phyloP scores from a whole-genome alignment of 1,140 invertebrate genomes.

The fruit fly (Drosophila melanogaster) region DNA sequence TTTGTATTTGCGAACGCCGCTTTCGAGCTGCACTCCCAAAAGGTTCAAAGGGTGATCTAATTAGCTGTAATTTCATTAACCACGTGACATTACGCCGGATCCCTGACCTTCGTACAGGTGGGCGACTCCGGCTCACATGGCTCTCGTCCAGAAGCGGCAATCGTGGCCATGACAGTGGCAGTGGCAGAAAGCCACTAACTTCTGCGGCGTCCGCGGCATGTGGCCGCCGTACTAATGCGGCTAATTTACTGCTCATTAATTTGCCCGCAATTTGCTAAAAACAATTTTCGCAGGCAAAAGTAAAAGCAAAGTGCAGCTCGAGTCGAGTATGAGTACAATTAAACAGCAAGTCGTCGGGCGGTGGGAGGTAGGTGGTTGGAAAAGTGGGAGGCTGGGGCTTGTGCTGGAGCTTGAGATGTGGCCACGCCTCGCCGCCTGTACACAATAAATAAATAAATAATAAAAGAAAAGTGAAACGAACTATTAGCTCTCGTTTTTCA shows the following conservation, averaged over 20 bases:
- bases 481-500: conserved; percentile 82
- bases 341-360: conserved; percentile 29
- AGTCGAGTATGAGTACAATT: conserved; percentile 54
- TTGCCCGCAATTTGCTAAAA: conserved; percentile 69
- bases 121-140: not conserved
- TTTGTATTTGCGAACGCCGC: conserved; percentile 14
- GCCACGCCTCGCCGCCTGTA: conserved; percentile 67
- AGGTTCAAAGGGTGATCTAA: conserved; percentile 49
- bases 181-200: conserved; percentile 28
- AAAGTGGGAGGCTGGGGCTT: conserved; percentile 3
- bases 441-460: conserved; percentile 75
- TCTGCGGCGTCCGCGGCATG: conserved; percentile 29
- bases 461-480: conserved; percentile 83
- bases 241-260: conserved; percentile 82
- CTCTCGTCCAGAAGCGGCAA: not conserved
- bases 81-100: conserved; percentile 31
- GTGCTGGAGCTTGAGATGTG: conserved; percentile 25
- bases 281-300: conserved; percentile 76
- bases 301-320: conserved; percentile 67
- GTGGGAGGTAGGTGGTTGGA: conserved; percentile 8
- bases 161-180: conserved; percentile 5
- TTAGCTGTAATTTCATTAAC: conserved; percentile 42
- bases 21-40: conserved; percentile 26
- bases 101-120: conserved; percentile 7
- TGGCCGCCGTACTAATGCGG: conserved; percentile 64